Conservation (phyloP, 2,888 invertebrate species). For the Netelia virgata region DNA sequence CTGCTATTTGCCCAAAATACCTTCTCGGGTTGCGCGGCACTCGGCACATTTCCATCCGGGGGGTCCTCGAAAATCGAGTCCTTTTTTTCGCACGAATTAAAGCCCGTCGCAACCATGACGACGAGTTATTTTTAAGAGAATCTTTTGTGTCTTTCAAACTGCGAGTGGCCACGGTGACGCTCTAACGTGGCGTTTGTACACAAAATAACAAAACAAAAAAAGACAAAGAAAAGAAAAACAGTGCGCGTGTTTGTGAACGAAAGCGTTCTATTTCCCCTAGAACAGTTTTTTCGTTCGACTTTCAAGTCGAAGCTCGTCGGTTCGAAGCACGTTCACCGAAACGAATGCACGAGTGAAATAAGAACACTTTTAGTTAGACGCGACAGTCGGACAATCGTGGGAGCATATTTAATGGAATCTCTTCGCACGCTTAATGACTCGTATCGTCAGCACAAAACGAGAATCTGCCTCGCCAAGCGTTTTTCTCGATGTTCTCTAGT, state of each 20-base stretch:
- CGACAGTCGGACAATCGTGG: background rate
- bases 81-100: slow-evolving; percentile 12
- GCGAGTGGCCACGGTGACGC: no score
- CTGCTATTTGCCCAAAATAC: slow-evolving; percentile 39
- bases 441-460: slow-evolving; percentile 23
- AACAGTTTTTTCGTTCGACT: background rate
- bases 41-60: slow-evolving; percentile 3
- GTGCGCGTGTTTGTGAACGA: background rate
- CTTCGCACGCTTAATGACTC: background rate
- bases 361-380: background rate
- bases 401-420: background rate
- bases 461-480: slow-evolving; percentile 19
- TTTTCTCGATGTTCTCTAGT: slow-evolving; percentile 45
- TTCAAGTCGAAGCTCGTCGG: background rate
- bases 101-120: slow-evolving; percentile 40
- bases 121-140: background rate
- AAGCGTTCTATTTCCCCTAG: background rate
- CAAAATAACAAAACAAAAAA: background rate
- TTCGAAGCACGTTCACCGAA: background rate
- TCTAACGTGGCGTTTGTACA: background rate
- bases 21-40: slow-evolving; percentile 19
- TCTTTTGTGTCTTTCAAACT: background rate
- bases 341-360: background rate
- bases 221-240: background rate
- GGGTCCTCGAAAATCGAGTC: background rate